Evolutionary conservation across 2,797 vertebrate species (phyloP), one percentile per base, ranked within the genome.

Genomic region (Decapterus maruadsi): DNA sequence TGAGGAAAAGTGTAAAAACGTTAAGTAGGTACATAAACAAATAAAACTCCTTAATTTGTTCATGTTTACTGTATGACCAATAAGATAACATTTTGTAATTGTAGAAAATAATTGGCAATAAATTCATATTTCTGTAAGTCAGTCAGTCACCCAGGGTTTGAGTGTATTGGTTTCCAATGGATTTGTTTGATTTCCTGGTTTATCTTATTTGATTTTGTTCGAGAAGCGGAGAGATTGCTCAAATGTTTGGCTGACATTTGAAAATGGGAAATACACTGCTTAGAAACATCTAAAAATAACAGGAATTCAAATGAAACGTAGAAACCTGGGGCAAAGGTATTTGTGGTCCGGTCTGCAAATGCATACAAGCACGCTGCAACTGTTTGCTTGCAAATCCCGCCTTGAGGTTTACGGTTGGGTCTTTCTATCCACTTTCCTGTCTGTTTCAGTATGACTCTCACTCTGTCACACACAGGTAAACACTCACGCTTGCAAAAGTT

Each of bases 301-400:
- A 19, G 1, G 8, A 55, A 55, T 36, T 57, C 17, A 58, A 43
- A 5, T 65, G 3, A 65, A 17, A 51, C 29, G 8, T n/a, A 16
- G 45, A 46, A 63, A 50, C 1, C 10, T 60, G 62, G 55, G 58
- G 42, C 79, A 53, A 71, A 64, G 9, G 66, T 85, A 62, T 69
- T 88, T 89, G 84, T 87, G 88, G 85, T 82, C 81, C 69, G 67
- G 72, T 82, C 66, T 92, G 86, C 84, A 87, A 67, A 60, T 67
- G 80, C 88, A 87, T 20, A 80, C 66, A 53, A 74, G 73, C 83
- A 78, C 40, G 65, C 16, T 88, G 86, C 72, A 85, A 75, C 43
- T 58, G 53, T 79, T 59, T 0, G 51, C 40, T 80, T 91, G 84
- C 83, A 88, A 72, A 89, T 85, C 81, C 87, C 61, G 29, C 65